Base-by-base conservation (phyloP, 1,140 invertebrate species). In the Penaeus chinensis region DNA sequence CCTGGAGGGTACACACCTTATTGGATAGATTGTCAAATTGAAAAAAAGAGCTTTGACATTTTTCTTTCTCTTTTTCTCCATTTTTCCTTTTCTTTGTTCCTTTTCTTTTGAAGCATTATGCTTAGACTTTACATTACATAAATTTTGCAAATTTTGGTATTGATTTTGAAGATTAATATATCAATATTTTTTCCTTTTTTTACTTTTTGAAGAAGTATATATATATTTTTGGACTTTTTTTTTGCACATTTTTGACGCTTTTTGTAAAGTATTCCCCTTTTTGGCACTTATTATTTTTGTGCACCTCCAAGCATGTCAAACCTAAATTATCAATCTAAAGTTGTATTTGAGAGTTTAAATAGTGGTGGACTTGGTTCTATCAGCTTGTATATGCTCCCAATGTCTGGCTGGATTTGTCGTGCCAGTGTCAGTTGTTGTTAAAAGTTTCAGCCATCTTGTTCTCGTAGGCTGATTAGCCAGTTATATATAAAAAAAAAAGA, bases 291-390 rank as follows among this genome's bases (percentile, higher is more conserved):
- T 84, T 62, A 76, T 84, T 84, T 82, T 54, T 84, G 82, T 84
- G 82, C 82, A 84, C 82, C 82, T 84, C 71, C 69, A 84, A 84
- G 82, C 82, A 84, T 84, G 82, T 77, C 13, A 27, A 42, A 74
- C 60, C 61, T 61, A 84, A 76, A 61, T 62, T 60, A 74, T 84
- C 71, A 76, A 71, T 71, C 71, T 62, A 62, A 74, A 74, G 71
- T 74, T 74, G 71, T 74, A 74, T 74, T 61, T 84, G 32, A 74
- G 69, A 32, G 60, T 84, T 54, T 42, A 60, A 76, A 37, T 62
- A 62, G 22, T 77, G 61, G 71, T 77, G 71, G 54, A 76, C 71
- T 62, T 84, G 66, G 66, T 82, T 62, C 63, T 82, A n/a, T 63
- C 47, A 82, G 47, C 61, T 82, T 82, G 24, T 62, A 74, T 74